phyloP scores from a whole-genome alignment of 2,888 invertebrate genomes.

The Rhagonycha fulva region DNA sequence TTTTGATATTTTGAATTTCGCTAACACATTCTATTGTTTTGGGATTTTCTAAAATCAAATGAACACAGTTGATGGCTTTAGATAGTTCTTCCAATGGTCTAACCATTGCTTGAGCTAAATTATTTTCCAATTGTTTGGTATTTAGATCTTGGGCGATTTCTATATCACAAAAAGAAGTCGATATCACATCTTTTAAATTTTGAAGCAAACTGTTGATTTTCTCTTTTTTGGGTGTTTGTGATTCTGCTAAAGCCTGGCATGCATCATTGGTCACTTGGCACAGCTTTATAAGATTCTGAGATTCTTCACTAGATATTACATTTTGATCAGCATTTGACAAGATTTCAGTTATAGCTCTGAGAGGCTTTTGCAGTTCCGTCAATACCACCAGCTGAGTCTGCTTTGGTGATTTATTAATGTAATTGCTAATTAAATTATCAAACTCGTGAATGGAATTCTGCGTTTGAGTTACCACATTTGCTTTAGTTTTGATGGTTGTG shows the following conservation, averaged over 20 bases:
- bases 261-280: slow-evolving; percentile 39
- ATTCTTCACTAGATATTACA: slow-evolving; percentile 35
- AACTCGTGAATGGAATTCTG: slow-evolving; percentile 34
- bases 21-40: slow-evolving; percentile 38
- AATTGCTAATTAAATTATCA: slow-evolving; percentile 28
- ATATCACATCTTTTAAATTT: slow-evolving; percentile 32
- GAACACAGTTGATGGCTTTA: slow-evolving; percentile 41
- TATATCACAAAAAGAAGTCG: slow-evolving; percentile 23
- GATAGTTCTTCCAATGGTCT: slow-evolving; percentile 40
- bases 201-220: slow-evolving; percentile 40
- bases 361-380: slow-evolving; percentile 44
- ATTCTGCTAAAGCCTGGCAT: slow-evolving; percentile 22
- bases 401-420: slow-evolving; percentile 9
- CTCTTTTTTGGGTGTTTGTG: slow-evolving; percentile 16
- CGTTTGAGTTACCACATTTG: slow-evolving; percentile 3
- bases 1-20: slow-evolving; percentile 42
- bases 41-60: slow-evolving; percentile 38
- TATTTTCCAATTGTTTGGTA: neutral
- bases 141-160: slow-evolving; percentile 4
- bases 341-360: slow-evolving; percentile 39
- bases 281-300: slow-evolving; percentile 39
- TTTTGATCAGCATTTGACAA: slow-evolving; percentile 29
- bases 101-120: slow-evolving; percentile 36
- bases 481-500: neutral
- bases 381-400: slow-evolving; percentile 36